A percentile compares a stretch with the other conserved stretches of the same genome.
phyloP scores from a whole-genome alignment of 2,113 vertebrate genomes.

The Struthio camelus region DNA sequence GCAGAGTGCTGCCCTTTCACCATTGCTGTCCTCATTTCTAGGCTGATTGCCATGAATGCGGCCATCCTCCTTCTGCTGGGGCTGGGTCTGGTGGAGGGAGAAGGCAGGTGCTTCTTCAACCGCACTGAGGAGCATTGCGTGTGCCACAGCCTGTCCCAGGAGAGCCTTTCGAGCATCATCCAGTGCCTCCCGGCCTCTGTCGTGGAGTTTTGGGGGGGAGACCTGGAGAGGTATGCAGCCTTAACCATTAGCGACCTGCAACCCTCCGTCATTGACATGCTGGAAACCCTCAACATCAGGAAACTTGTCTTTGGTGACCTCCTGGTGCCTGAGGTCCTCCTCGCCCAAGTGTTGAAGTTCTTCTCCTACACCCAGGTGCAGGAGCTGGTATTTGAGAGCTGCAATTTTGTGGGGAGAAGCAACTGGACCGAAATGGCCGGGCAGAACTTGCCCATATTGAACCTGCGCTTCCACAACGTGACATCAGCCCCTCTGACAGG shows the following conservation, averaged over 20 bases:
- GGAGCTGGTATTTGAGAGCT: slow-evolving; percentile 69
- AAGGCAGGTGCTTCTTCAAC: slow-evolving; percentile 43
- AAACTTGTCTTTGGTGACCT: slow-evolving; percentile 60
- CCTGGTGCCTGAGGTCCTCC: slow-evolving; percentile 59
- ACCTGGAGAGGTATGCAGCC: slow-evolving; percentile 10
- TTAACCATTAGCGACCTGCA: background rate
- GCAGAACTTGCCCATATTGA: background rate
- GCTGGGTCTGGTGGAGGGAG: background rate
- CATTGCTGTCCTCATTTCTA: background rate
- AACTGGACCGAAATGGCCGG: background rate
- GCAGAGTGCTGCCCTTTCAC: background rate
- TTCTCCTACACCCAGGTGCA: slow-evolving; percentile 59
- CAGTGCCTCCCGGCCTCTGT: slow-evolving; percentile 51
- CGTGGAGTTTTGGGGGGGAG: slow-evolving; percentile 70
- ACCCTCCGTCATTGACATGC: accelerated
- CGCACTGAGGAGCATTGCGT: slow-evolving; percentile 41
- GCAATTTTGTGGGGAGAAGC: slow-evolving; percentile 1
- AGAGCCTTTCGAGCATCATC: background rate
- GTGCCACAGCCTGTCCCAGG: slow-evolving; percentile 65
- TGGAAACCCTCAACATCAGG: slow-evolving; percentile 8
- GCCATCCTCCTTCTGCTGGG: slow-evolving; percentile 15
- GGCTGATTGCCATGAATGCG: background rate
- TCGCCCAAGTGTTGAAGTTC: slow-evolving; percentile 37
- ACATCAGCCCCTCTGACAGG: background rate
- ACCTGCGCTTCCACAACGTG: slow-evolving; percentile 65